These are phyloP conservation scores for Poeciliopsis turneri DNA, from an alignment of 2,797 vertebrate species.

Conservation along the genomic window DNA sequence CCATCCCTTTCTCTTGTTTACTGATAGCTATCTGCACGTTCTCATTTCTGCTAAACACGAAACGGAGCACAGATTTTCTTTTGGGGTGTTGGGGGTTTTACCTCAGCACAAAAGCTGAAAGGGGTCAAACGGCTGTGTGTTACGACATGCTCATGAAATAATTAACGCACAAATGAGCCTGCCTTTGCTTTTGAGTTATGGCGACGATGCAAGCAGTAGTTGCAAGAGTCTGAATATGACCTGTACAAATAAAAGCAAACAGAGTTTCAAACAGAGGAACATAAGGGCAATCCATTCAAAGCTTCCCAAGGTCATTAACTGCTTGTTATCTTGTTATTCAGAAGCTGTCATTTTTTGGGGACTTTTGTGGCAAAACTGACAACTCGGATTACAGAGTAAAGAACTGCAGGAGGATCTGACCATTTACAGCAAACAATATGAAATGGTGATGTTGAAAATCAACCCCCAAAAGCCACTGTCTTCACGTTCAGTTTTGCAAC, in stretches of 20 bases:
- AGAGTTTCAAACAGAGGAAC: neutral
- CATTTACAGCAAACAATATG: constrained; percentile 16
- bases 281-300: neutral
- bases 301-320: constrained; percentile 24
- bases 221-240: neutral
- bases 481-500: neutral
- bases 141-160: constrained; percentile 17
- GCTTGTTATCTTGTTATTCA: constrained; percentile 53
- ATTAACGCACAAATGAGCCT: neutral
- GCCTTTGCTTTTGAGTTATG: constrained; percentile 5
- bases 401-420: constrained; percentile 11
- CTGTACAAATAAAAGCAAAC: neutral
- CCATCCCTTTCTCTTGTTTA: constrained; percentile 61
- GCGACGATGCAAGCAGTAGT: neutral
- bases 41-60: constrained; percentile 66
- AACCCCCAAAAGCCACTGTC: no score
- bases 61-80: constrained; percentile 37
- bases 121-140: constrained; percentile 65
- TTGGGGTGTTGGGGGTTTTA: constrained; percentile 37
- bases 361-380: constrained; percentile 38
- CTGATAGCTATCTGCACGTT: constrained; percentile 76
- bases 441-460: no score
- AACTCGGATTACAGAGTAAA: constrained; percentile 50
- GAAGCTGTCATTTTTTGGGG: constrained; percentile 42
- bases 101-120: constrained; percentile 60